These are phyloP conservation scores for Conus ventricosus DNA, from an alignment of 1,140 invertebrate species.

Conservation along the genomic window DNA sequence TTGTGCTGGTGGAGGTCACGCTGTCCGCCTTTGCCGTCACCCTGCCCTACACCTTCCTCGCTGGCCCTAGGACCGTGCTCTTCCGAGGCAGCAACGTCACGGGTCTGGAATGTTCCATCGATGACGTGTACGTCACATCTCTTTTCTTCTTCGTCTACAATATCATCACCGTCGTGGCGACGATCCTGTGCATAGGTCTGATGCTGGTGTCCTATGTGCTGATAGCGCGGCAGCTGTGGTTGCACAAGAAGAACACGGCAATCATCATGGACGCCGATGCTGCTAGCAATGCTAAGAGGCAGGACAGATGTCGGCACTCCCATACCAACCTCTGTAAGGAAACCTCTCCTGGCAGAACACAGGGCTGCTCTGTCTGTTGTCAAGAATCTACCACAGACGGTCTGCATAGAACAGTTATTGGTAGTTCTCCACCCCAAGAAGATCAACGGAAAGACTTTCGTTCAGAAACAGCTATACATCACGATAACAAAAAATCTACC, in stretches of 20 bases:
- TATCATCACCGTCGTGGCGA: not conserved
- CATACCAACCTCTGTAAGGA: not conserved
- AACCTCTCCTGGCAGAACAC: not conserved
- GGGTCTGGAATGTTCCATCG: constrained; percentile 30
- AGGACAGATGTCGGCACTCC: not conserved
- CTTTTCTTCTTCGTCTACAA: not conserved
- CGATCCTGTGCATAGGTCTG: constrained; percentile 4
- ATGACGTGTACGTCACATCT: not conserved
- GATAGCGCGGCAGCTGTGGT: no score
- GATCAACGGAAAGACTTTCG: no score
- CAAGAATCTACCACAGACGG: no score
- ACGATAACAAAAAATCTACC: no score
- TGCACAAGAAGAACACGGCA: no score
- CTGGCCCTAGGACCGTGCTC: constrained; percentile 20
- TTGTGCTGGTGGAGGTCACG: not conserved
- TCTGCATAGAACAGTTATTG: no score
- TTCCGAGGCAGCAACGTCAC: constrained; percentile 9
- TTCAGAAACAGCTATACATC: no score
- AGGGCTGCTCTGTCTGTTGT: no score
- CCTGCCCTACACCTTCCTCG: constrained; percentile 26
- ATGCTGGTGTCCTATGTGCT: not conserved
- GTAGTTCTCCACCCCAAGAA: no score
- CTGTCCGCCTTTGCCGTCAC: not conserved
- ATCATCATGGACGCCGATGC: not conserved
- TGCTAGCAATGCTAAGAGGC: not conserved